A percentile compares a stretch with the other conserved stretches of the same genome.
Conservation (phyloP, 2,797 vertebrate genomes). For the Odontamblyopus rebecca region DNA sequence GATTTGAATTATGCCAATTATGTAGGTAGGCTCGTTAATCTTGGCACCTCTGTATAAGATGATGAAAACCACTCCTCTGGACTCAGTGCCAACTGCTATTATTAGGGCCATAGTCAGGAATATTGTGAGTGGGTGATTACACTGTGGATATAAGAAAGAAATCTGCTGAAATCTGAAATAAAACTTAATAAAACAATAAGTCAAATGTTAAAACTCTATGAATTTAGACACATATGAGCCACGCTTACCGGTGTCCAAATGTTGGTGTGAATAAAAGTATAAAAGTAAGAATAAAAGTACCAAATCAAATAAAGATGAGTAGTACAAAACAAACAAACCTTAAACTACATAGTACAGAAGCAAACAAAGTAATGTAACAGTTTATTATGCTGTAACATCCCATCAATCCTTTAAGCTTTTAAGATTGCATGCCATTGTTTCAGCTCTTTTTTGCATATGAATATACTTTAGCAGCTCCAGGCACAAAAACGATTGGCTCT, state of each 20-base stretch:
- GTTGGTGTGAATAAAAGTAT: background rate
- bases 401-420: background rate
- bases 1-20: slow-evolving; percentile 76
- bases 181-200: background rate
- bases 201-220: background rate
- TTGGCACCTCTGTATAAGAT: slow-evolving; percentile 68
- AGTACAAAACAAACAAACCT: background rate
- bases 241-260: no score
- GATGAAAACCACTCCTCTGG: slow-evolving; percentile 67
- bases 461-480: background rate
- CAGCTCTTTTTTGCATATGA: background rate
- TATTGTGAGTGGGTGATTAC: slow-evolving; percentile 49
- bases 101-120: slow-evolving; percentile 58
- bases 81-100: slow-evolving; percentile 66
- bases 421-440: background rate
- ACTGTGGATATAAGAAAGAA: slow-evolving; percentile 16
- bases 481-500: background rate
- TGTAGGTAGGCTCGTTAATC: slow-evolving; percentile 69
- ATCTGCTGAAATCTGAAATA: background rate
- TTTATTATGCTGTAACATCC: background rate
- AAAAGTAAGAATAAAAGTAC: background rate
- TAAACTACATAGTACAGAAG: background rate
- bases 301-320: background rate
- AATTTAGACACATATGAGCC: background rate
- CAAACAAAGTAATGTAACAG: background rate